Conservation (phyloP, 2,888 invertebrate species). For the Drosophila sordidula region DNA sequence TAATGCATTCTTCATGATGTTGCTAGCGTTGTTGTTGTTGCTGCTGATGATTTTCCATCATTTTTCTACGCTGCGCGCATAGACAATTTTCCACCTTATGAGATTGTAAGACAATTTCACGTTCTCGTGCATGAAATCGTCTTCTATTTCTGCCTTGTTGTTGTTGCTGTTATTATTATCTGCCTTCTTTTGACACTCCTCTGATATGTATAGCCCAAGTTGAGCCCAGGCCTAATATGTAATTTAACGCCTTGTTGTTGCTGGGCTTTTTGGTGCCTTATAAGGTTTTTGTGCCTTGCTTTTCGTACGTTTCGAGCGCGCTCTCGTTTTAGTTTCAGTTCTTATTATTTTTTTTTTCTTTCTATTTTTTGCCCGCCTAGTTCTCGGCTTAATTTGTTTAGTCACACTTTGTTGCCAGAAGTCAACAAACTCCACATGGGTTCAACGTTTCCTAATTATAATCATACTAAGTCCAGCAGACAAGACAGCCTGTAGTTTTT, state of each 20-base stretch:
- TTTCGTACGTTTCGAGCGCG: conserved; percentile 32
- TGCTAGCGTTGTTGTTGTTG: conserved; percentile 32
- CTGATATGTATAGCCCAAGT: conserved; percentile 10
- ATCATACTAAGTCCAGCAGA: conserved; percentile 36
- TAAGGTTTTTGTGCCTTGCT: conserved; percentile 35
- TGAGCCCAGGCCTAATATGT: conserved; percentile 62
- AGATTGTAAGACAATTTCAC: conserved; percentile 46
- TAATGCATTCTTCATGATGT: conserved; percentile 40
- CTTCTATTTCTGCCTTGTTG: conserved; percentile 12
- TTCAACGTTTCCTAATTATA: conserved; percentile 62
- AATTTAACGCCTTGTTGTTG: conserved; percentile 67
- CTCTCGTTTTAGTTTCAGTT: conserved; percentile 50
- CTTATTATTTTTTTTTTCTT: conserved; percentile 2
- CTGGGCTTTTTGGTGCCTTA: conserved; percentile 41
- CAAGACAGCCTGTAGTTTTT: conserved; percentile 11
- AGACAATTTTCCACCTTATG: conserved; percentile 60
- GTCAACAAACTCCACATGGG: conserved; percentile 77
- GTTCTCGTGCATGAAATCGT: conserved; percentile 70
- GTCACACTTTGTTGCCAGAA: conserved; percentile 78
- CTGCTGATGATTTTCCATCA: conserved; percentile 61
- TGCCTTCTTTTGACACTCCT: conserved; percentile 61
- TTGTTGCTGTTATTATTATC: conserved; percentile 39
- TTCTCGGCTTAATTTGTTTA: conserved; percentile 75
- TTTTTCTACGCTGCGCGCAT: conserved; percentile 35
- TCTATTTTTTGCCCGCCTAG: conserved; percentile 33